These are phyloP conservation scores for Drosophila bocqueti DNA, from an alignment of 1,140 invertebrate genomes.

Conservation along the genomic window DNA sequence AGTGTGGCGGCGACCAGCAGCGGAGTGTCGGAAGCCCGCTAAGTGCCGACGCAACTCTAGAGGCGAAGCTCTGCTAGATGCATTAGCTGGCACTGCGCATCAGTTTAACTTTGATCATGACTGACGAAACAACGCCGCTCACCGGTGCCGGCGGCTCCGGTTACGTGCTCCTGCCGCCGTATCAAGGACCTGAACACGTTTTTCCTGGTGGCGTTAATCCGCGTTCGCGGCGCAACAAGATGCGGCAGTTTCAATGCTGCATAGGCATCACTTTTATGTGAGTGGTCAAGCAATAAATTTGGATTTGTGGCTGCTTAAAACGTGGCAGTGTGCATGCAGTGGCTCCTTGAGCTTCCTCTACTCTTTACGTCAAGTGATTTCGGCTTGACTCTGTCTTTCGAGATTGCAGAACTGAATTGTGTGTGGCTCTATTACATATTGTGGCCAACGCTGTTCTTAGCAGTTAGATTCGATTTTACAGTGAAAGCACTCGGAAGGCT, in stretches of 20 bases:
- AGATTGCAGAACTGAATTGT: not conserved
- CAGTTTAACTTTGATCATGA: constrained; percentile 70
- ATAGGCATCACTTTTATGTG: constrained; percentile 88
- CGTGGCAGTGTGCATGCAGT: not conserved
- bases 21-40: constrained; percentile 59
- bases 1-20: constrained; percentile 72
- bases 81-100: constrained; percentile 16
- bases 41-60: constrained; percentile 65
- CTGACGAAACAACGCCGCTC: constrained; percentile 83
- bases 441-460: too few species aligned
- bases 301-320: not conserved
- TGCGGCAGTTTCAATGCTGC: constrained; percentile 90
- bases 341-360: not conserved
- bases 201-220: constrained; percentile 88
- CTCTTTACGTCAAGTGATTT: not conserved
- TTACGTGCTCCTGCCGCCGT: constrained; percentile 61
- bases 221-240: constrained; percentile 86
- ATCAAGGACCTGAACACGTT: constrained; percentile 87
- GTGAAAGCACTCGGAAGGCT: not conserved
- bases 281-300: constrained; percentile 73
- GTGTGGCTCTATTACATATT: not conserved
- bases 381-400: too few species aligned
- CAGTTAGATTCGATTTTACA: too few species aligned
- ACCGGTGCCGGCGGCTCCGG: constrained; percentile 54
- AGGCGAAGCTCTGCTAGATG: constrained; percentile 12